A percentile compares a stretch with the other conserved stretches of the same genome.
Conservation (phyloP, 2,797 vertebrate genomes). For the Girardinus metallicus region DNA sequence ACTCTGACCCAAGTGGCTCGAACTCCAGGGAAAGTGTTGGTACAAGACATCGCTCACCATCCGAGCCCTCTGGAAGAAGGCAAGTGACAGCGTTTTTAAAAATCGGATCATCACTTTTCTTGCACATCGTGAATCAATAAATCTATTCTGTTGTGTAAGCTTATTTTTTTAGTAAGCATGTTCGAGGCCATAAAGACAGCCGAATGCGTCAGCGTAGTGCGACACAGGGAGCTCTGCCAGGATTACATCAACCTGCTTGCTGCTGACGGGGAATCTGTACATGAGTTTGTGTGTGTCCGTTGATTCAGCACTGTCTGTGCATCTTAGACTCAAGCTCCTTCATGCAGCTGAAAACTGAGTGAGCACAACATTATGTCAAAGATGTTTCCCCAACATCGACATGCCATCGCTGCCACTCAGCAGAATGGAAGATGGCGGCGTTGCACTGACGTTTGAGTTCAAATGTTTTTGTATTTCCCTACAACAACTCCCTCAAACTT, state of each 20-base stretch:
- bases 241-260: slow-evolving; percentile 16
- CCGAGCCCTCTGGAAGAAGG: slow-evolving; percentile 35
- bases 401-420: slow-evolving; percentile 27
- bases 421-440: slow-evolving; percentile 27
- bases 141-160: slow-evolving; percentile 24
- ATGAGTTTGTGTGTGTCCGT: slow-evolving; percentile 21
- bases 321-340: slow-evolving; percentile 49
- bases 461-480: slow-evolving; percentile 19
- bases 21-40: slow-evolving; percentile 13
- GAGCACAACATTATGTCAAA: neutral
- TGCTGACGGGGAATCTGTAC: slow-evolving; percentile 4
- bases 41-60: slow-evolving; percentile 2
- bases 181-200: slow-evolving; percentile 1
- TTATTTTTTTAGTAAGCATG: slow-evolving; percentile 21
- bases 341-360: slow-evolving; percentile 51
- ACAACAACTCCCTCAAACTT: neutral
- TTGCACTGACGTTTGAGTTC: slow-evolving; percentile 16
- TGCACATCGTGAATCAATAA: slow-evolving; percentile 38
- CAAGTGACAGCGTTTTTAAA: slow-evolving; percentile 12
- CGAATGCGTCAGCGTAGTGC: slow-evolving; percentile 20
- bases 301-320: slow-evolving; percentile 63
- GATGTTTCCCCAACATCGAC: slow-evolving; percentile 25
- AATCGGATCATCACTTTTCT: slow-evolving; percentile 52
- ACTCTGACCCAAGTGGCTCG: slow-evolving; percentile 4
- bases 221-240: slow-evolving; percentile 42